These are phyloP conservation scores for Sinocyclocheilus maitianheensis DNA, from an alignment of 2,113 vertebrate genomes.

Conservation along the genomic window DNA sequence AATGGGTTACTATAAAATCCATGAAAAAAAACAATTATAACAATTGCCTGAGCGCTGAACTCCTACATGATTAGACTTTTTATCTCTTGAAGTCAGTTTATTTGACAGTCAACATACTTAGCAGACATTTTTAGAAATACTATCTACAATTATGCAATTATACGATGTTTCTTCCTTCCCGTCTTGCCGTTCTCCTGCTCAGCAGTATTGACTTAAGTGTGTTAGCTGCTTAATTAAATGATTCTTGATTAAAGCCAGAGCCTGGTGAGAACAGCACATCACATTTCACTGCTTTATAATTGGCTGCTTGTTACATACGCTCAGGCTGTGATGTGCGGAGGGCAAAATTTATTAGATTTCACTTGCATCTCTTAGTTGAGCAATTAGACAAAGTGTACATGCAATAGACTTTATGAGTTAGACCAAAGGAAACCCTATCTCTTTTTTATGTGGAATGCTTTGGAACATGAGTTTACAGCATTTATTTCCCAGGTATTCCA, in stretches of 20 bases:
- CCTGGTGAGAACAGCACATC: slow-evolving; percentile 58
- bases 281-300: slow-evolving; percentile 59
- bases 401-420: not conserved
- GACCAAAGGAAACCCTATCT: slow-evolving; percentile 13
- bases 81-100: not conserved
- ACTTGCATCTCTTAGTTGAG: slow-evolving; percentile 39
- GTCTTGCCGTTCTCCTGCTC: slow-evolving; percentile 34
- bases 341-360: slow-evolving; percentile 52
- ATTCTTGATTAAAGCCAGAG: slow-evolving; percentile 61
- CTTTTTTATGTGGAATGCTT: not conserved
- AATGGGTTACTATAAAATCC: not conserved
- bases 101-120: not conserved
- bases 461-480: not conserved
- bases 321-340: slow-evolving; percentile 51
- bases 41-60: not conserved
- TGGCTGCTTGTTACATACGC: slow-evolving; percentile 57
- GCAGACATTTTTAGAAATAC: not conserved
- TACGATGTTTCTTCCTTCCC: not conserved
- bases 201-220: slow-evolving; percentile 50
- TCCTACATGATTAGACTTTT: slow-evolving; percentile 2
- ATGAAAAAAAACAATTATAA: not conserved
- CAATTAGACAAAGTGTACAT: slow-evolving; percentile 50
- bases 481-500: not conserved
- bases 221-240: slow-evolving; percentile 61
- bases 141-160: slow-evolving; percentile 13